Conservation (phyloP, 2,888 invertebrate species). For the Euzophera pinguis region DNA sequence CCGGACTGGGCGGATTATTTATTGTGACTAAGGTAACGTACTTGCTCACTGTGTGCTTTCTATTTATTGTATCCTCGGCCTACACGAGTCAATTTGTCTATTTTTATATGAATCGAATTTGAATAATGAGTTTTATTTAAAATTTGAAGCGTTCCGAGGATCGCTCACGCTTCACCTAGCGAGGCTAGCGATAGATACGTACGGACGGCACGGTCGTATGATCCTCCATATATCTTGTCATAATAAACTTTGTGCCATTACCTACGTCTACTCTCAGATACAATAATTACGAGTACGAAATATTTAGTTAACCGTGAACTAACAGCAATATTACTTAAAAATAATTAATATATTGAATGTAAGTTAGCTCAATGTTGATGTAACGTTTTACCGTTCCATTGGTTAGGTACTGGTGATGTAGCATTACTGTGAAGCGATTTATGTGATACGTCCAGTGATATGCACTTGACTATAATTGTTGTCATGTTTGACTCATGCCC, state of each 20-base stretch:
- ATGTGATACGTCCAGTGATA: constrained; percentile 78
- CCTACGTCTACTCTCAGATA: constrained; percentile 64
- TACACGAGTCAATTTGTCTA: constrained; percentile 70
- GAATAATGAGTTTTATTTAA: constrained; percentile 79
- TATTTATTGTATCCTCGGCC: constrained; percentile 57
- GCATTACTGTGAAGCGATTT: constrained; percentile 60
- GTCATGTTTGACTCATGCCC: constrained; percentile 33
- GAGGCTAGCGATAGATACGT: constrained; percentile 64
- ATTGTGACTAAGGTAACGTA: constrained; percentile 52
- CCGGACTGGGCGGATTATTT: constrained; percentile 39
- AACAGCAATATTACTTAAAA: constrained; percentile 78
- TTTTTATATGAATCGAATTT: constrained; percentile 70
- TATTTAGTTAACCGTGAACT: constrained; percentile 67
- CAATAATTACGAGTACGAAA: constrained; percentile 55
- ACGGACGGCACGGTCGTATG: constrained; percentile 51
- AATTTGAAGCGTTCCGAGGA: constrained; percentile 76
- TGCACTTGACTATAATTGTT: constrained; percentile 10
- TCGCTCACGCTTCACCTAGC: constrained; percentile 66
- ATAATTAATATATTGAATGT: constrained; percentile 71
- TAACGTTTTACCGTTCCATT: constrained; percentile 76
- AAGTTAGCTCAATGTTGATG: constrained; percentile 78
- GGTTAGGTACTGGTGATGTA: constrained; percentile 72
- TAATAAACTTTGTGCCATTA: constrained; percentile 75
- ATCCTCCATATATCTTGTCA: constrained; percentile 66
- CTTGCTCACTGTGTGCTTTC: constrained; percentile 72